Evolutionary conservation across 1,140 invertebrate species (phyloP), one percentile per base, ranked within the genome.

Genomic region (Lepidurus arcticus): DNA sequence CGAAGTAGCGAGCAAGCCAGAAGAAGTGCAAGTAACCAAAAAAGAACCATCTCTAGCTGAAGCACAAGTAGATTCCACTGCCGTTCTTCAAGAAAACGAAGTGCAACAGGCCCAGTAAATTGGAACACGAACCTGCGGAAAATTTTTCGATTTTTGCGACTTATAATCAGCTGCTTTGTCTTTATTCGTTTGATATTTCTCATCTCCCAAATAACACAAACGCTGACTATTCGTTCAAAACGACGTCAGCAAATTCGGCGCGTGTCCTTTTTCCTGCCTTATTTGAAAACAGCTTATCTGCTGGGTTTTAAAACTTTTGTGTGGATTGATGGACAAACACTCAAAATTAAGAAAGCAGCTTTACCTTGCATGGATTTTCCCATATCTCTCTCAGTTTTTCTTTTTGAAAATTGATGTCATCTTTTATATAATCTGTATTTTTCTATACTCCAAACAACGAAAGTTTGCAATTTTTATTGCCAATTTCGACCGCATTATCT

Each of bases 291-390:
- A 16, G 1, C 53, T 65, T 65, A n/a, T 65, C 16, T 65, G n/a
- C 21, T 13, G 16, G 53, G 34, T 34, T 65, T 21, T 16, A 13
- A 7, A 65, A 65, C 6, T 16, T 13, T 65, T 16, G 53, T 65
- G 53, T 21, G 16, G 53, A 65, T 21, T 65, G 53, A 65, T n/a
- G 53, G 53, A 65, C 53, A n/a, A 65, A 65, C 53, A 21, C 53
- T 65, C 7, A 7, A 65, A 6, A 47, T 10, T 10, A 47, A 16
- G 53, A 34, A 5, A n/a, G n/a, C 53, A 65, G 53, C 13, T 9
- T 65, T 13, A n/a, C 21, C 21, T 13, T n/a, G 13, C 13, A 7
- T 21, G 13, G 13, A 4, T 34, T 34, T 34, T 34, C 34, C 34
- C 4, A 34, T 34, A 34, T 34, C 34, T 34, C 3, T 34, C 34